Conservation (phyloP, 2,797 vertebrate genomes). For the Psittacula derbiana region DNA sequence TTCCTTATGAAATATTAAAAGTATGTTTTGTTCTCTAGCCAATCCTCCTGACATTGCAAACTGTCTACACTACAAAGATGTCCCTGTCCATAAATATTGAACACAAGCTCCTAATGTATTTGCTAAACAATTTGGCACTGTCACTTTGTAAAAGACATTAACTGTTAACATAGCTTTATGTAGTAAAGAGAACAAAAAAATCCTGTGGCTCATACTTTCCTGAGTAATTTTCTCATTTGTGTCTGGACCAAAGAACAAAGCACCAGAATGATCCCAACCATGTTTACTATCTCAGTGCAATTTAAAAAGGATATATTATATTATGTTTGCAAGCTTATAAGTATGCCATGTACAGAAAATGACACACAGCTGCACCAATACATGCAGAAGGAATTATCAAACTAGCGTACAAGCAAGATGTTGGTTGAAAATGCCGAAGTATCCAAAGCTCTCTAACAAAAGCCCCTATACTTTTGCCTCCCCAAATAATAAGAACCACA, state of each 20-base stretch:
- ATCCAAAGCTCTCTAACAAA: not conserved
- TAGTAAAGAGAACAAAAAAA: not conserved
- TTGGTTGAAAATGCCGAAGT: not conserved
- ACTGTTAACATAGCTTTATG: not conserved
- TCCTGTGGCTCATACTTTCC: not conserved
- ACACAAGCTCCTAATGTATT: not conserved
- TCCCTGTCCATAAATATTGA: conserved; percentile 46
- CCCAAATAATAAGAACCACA: not conserved
- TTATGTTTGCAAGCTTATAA: not conserved
- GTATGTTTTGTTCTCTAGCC: conserved; percentile 8
- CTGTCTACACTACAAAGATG: not conserved
- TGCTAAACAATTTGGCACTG: not conserved
- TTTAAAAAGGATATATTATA: not conserved
- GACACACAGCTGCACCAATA: not conserved
- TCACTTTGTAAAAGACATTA: not conserved
- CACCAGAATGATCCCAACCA: not conserved
- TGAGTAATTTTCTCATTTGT: not conserved
- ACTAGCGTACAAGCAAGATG: not conserved
- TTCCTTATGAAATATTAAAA: conserved; percentile 29
- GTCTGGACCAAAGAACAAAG: not conserved
- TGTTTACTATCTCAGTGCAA: not conserved
- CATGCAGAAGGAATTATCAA: not conserved
- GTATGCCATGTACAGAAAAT: not conserved
- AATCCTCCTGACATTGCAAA: conserved; percentile 1
- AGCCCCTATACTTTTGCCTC: not conserved